Evolutionary conservation across 2,113 vertebrate species (phyloP), one percentile per base, ranked within the genome.

Genomic region (Rhea americana): DNA sequence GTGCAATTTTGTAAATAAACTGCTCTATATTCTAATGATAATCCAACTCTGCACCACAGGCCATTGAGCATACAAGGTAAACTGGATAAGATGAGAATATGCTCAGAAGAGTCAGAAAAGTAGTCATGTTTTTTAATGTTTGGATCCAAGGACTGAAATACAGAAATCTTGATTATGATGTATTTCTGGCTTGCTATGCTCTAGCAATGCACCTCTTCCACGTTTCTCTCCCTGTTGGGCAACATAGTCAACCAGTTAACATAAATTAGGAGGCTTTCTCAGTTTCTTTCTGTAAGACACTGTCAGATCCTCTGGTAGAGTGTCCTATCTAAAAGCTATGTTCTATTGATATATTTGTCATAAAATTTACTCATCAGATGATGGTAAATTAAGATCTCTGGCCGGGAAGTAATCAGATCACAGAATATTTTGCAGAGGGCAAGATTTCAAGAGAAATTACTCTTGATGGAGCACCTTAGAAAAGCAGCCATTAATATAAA

Each of bases 401-500:
- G 11, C 82, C 15, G 21, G 68, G 65, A 94, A 91, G 37, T 56
- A 94, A 93, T 89, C 71, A 87, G 71, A 55, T 80, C 5, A 1
- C 47, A 85, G 71, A 88, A 79, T 76, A 66, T 84, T 89, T 90
- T 89, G 35, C 45, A 48, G 63, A 39, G 66, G 45, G 63, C 20
- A 79, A 91, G 53, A 45, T 77, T 92, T 89, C 71, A 58, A n/a
- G 32, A 55, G 50, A 93, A 88, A 89, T 93, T 82, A 58, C 30
- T 82, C 45, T 72, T 89, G 78, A 73, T 71, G 55, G 82, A 95
- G 50, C 24, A 95, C 45, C 78, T 91, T 58, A 82, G 58, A 91
- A 67, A 82, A 80, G 45, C 20, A 91, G 87, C 37, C 8, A 24
- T 35, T 35, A 35, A 35, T 35, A 35, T 35, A 35, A 35, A 70